Base-by-base conservation (phyloP, 1,140 invertebrate species). In the Sinonovacula constricta region DNA sequence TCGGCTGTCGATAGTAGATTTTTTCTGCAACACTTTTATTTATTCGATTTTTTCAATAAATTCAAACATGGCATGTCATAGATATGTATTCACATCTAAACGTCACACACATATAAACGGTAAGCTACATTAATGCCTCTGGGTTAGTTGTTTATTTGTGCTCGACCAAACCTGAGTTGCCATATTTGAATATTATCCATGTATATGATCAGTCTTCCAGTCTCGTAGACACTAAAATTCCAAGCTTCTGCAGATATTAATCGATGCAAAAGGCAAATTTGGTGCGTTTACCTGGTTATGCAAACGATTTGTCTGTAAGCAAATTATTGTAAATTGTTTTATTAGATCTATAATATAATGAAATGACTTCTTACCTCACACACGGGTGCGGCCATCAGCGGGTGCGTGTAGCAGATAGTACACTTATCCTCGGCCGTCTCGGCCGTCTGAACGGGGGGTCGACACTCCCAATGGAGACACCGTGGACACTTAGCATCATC, bases 361-460 rank as follows among this genome's bases (percentile, higher is more conserved):
- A n/a, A 49, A 49, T 12, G 54, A 12, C 10, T 22, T 4, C 15
- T 30, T 70, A 78, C 75, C 67, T 15, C 5, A 12, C 67, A 59
- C 2, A 63, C 39, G 0, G 75, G 75, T 49, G 75, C 75, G 7
- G 51, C 75, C 2, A 18, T 18, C 7, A 78, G 45, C 22, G 26
- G 36, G 28, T 69, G 51, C 28, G 75, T 54, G 31, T 69, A 78
- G 45, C 75, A 78, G 5, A 78, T 70, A 24, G 33, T 30, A 63
- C 75, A 78, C 14, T 62, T 28, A 24, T 78, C 75, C 31, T 69
- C 36, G 14, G 18, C 39, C n/a, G n/a, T n/a, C n/a, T n/a, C n/a
- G n/a, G n/a, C n/a, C 18, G 24, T 34, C 30, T 70, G 66, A 12
- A 34, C 31, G 0, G 24, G 28, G 3, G 15, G 22, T 14, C 2